A percentile compares a stretch with the other conserved stretches of the same genome.
Evolutionary conservation across 2,113 vertebrate species (phyloP).

Genomic region (Gorsachius goisagi): DNA sequence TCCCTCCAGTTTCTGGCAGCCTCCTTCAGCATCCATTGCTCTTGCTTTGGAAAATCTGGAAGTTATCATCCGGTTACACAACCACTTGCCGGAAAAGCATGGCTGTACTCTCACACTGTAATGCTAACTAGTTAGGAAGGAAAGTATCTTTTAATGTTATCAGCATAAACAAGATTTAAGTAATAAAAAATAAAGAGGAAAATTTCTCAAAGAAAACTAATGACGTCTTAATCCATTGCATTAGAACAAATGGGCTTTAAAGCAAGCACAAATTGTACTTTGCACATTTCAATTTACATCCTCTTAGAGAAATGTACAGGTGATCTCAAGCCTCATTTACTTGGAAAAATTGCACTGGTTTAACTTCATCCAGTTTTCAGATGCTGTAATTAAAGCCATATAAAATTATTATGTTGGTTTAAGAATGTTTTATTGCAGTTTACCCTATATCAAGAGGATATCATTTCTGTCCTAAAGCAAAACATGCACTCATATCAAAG

Average conservation of each 20-base stretch:
- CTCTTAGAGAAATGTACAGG: neutral
- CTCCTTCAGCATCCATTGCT: neutral
- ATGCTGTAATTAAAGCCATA: neutral
- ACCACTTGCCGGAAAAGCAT: slow-evolving; percentile 1
- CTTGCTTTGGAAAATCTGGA: neutral
- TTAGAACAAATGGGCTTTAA: neutral
- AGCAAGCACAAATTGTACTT: neutral
- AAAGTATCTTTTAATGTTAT: neutral
- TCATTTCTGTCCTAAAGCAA: neutral
- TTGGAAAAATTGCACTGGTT: neutral
- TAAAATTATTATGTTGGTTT: neutral
- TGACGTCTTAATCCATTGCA: neutral
- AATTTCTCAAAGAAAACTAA: neutral
- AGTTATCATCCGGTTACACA: neutral
- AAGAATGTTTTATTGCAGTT: neutral
- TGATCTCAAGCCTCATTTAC: neutral
- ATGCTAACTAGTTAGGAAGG: neutral
- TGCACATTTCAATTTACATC: neutral
- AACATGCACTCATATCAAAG: neutral
- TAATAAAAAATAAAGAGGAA: neutral
- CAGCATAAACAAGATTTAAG: neutral
- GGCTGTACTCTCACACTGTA: neutral
- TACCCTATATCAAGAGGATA: neutral
- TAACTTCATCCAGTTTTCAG: neutral
- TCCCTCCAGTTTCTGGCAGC: neutral